phyloP scores from a whole-genome alignment of 2,113 vertebrate species.

The Podarcis raffonei region DNA sequence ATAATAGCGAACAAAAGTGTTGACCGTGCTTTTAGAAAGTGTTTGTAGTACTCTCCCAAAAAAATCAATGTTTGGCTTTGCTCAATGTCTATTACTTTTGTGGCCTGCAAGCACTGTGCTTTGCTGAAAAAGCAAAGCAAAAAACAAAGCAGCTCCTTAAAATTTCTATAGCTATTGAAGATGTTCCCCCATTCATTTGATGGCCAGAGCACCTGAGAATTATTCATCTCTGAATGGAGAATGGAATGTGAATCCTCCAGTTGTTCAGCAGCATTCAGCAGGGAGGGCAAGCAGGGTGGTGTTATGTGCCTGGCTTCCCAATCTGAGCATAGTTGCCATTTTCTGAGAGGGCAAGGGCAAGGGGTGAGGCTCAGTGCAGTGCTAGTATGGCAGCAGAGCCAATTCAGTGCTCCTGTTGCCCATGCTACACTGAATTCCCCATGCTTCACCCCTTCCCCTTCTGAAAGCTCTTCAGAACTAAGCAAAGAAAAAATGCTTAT shows the following conservation, averaged over 20 bases:
- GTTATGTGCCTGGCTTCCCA: no score
- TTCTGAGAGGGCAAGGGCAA: no score
- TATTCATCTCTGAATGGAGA: neutral
- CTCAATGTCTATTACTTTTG: neutral
- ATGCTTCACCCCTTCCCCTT: neutral
- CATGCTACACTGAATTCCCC: no score
- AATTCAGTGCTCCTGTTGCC: no score
- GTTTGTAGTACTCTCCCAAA: no score
- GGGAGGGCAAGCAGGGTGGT: neutral
- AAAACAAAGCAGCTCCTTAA: neutral
- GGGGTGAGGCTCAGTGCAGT: no score
- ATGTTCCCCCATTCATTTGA: slow-evolving; percentile 3
- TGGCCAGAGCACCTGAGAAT: neutral
- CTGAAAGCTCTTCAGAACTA: neutral
- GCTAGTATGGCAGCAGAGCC: no score
- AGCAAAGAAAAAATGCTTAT: neutral
- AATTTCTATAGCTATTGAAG: neutral
- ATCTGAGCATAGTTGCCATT: no score
- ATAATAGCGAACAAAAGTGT: neutral
- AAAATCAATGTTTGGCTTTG: neutral
- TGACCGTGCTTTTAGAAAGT: slow-evolving; percentile 6
- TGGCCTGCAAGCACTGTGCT: neutral
- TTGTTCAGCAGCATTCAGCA: neutral
- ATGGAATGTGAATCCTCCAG: neutral
- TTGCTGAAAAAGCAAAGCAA: slow-evolving; percentile 13